A percentile compares a stretch with the other conserved stretches of the same genome.
Conservation (phyloP, 2,113 vertebrate genomes). For the Willisornis vidua region DNA sequence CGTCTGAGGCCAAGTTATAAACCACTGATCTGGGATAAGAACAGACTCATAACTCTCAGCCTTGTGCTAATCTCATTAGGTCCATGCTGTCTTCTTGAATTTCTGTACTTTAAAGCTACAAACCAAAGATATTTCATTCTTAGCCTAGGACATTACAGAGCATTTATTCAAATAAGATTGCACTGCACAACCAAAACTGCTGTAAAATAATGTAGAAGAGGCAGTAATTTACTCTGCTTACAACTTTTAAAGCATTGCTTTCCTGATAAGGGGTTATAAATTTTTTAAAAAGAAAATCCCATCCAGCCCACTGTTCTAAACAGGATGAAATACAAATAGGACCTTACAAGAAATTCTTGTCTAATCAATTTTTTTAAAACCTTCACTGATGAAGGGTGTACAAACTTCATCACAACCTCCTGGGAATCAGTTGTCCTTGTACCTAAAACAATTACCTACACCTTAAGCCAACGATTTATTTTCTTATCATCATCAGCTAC, state of each 20-base stretch:
- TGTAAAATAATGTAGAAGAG: neutral
- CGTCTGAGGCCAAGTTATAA: neutral
- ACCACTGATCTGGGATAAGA: neutral
- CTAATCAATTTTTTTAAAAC: neutral
- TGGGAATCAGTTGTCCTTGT: neutral
- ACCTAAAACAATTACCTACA: neutral
- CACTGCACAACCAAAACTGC: neutral
- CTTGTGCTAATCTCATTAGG: neutral
- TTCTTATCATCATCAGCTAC: neutral
- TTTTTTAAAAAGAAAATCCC: neutral
- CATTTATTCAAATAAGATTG: neutral
- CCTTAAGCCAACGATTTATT: neutral
- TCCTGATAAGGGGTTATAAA: neutral
- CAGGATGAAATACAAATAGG: neutral
- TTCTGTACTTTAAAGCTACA: neutral
- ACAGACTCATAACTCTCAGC: neutral
- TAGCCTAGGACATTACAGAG: neutral
- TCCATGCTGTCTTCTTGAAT: neutral
- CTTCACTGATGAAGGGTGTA: neutral
- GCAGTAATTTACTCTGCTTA: neutral
- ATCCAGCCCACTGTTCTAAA: neutral
- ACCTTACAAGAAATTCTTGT: neutral
- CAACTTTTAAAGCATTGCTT: neutral
- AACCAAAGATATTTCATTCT: neutral
- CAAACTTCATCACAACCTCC: neutral